These are phyloP conservation scores for Armadillidium nasatum DNA, from an alignment of 1,140 invertebrate species.

Conservation along the genomic window DNA sequence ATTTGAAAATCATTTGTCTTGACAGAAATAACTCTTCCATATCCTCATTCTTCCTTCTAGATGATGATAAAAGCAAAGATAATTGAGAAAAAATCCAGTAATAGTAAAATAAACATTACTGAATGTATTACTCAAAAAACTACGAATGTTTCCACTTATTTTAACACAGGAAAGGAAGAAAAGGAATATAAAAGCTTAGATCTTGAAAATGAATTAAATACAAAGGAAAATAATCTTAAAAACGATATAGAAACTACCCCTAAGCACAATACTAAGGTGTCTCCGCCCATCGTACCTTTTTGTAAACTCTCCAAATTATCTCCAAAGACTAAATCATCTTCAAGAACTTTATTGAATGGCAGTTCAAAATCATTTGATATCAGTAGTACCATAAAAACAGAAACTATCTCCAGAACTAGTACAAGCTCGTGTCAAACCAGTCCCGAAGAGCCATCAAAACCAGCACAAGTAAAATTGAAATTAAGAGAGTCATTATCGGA, in stretches of 20 bases:
- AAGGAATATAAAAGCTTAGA: not conserved
- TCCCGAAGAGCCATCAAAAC: not conserved
- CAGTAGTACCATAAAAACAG: not conserved
- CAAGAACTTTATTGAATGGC: not conserved
- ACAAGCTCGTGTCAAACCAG: not conserved
- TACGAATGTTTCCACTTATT: not conserved
- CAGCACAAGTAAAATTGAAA: too few species aligned
- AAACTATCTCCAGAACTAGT: not conserved
- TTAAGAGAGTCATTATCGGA: too few species aligned
- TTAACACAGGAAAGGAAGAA: not conserved
- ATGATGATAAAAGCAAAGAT: not conserved
- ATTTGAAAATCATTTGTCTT: not conserved
- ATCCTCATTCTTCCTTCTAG: not conserved
- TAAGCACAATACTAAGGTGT: not conserved
- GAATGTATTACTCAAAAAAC: not conserved
- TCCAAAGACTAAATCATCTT: not conserved
- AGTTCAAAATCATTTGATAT: not conserved
- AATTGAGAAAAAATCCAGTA: not conserved
- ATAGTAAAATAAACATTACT: not conserved
- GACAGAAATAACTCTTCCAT: not conserved
- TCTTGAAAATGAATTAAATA: not conserved
- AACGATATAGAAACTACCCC: not conserved
- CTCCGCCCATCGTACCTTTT: not conserved
- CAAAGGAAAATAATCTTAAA: not conserved
- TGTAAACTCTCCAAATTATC: slow-evolving; percentile 1